Evolutionary conservation across 2,888 invertebrate species (phyloP).

Genomic region (Apamea anceps): DNA sequence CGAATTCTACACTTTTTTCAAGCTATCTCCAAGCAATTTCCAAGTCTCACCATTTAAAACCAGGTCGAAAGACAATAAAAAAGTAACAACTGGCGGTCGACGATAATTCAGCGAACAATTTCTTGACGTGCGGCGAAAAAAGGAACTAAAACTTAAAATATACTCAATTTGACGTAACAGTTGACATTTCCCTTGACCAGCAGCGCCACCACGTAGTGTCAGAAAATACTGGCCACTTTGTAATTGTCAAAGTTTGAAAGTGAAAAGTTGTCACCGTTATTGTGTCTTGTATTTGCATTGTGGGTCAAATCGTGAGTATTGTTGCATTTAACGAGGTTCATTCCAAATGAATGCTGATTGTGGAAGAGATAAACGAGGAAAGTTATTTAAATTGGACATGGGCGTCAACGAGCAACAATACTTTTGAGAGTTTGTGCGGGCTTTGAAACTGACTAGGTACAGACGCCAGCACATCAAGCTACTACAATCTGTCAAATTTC

Average conservation of each 20-base stretch:
- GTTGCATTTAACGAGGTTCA: constrained; percentile 50
- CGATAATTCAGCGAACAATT: constrained; percentile 41
- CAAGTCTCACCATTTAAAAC: constrained; percentile 47
- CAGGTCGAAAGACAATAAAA: constrained; percentile 62
- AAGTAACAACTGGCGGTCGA: constrained; percentile 53
- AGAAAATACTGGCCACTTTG: constrained; percentile 29
- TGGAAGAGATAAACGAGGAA: constrained; percentile 42
- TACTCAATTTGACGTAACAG: background rate
- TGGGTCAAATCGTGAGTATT: constrained; percentile 62
- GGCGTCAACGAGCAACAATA: constrained; percentile 15
- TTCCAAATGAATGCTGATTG: constrained; percentile 50
- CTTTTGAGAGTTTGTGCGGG: constrained; percentile 10
- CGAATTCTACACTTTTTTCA: constrained; percentile 24
- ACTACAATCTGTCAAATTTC: too few species aligned
- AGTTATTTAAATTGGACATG: constrained; percentile 40
- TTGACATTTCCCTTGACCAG: background rate
- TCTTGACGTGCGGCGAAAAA: background rate
- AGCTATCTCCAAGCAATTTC: constrained; percentile 21
- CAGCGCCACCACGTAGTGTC: constrained; percentile 2
- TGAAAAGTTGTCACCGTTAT: constrained; percentile 60
- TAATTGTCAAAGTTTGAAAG: constrained; percentile 63
- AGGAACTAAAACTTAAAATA: constrained; percentile 20
- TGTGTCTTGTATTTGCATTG: constrained; percentile 50
- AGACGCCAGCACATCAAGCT: too few species aligned
- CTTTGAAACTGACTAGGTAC: background rate